Conservation (phyloP, 2,888 invertebrate genomes). For the Agrilus biguttatus region DNA sequence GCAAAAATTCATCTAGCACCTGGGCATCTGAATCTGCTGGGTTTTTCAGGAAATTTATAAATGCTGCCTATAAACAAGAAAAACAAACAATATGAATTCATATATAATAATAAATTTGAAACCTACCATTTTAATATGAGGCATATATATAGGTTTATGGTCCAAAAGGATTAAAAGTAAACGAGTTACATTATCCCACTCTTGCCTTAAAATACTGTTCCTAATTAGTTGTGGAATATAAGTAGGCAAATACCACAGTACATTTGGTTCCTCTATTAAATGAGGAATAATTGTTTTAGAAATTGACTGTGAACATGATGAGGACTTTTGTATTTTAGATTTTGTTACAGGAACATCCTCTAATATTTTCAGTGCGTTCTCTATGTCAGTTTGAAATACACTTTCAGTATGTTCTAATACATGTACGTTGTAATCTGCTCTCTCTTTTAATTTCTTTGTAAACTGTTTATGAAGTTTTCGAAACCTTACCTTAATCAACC, state of each 20-base stretch:
- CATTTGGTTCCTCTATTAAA: too few relatives aligned
- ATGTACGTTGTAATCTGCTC: too few relatives aligned
- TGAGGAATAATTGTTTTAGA: too few relatives aligned
- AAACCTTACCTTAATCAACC: too few relatives aligned
- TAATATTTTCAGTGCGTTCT: too few relatives aligned
- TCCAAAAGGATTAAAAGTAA: constrained; percentile 6
- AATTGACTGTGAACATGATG: too few relatives aligned
- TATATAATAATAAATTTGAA: neutral
- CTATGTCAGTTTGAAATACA: too few relatives aligned
- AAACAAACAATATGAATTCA: neutral
- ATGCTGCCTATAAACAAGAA: constrained; percentile 4
- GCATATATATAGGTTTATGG: constrained; percentile 3
- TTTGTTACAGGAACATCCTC: too few relatives aligned
- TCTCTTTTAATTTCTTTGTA: too few relatives aligned
- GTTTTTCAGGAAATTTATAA: constrained; percentile 6
- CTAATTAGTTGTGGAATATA: constrained; percentile 7
- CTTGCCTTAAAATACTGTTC: constrained; percentile 7
- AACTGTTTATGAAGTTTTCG: too few relatives aligned
- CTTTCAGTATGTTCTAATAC: too few relatives aligned
- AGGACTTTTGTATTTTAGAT: too few relatives aligned
- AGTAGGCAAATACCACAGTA: constrained; percentile 6
- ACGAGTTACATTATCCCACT: constrained; percentile 9
- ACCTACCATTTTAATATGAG: constrained; percentile 9
- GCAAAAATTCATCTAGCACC: constrained; percentile 3
- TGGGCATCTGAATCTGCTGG: constrained; percentile 2